Evolutionary conservation across 2,797 vertebrate species (phyloP), one percentile per base, ranked within the genome.

Genomic region (Bucorvus abyssinicus): DNA sequence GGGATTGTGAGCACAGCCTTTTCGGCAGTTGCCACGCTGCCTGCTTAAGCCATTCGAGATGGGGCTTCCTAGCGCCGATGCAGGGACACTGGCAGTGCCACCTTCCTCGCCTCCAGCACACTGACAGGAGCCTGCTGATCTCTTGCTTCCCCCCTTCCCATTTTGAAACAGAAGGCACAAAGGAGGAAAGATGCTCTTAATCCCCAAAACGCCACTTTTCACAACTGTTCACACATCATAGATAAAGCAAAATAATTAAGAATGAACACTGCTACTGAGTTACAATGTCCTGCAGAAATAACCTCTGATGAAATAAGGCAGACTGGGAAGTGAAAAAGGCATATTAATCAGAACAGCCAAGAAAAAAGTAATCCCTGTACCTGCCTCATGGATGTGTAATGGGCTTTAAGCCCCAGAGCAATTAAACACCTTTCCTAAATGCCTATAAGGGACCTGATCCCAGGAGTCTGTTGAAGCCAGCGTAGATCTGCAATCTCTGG

Each of bases 11-110:
- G 11, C 83, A 86, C 32, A 84, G 81, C 81, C 29, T 86, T 87
- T 56, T 76, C 27, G 4, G 75, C 93, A 94, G 75, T 82, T 87
- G 63, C 68, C 90, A 64, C 10, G 61, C 45, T 88, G 79, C 92
- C 79, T 79, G 49, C 86, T 74, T 87, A 94, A 92, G 96, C 71
- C 20, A 15, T 94, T 92, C n/a, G 47, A 90, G 89, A 93, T 11
- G 9, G 78, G 92, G 80, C 69, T 75, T 80, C 83, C 83, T 67
- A 45, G 64, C 3, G 3, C 30, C 27, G 44, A 55, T 8, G 40
- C 50, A 30, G 45, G 57, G 27, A 63, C 6, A 26, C 38, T 64
- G 78, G 27, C 74, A 76, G 22, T 34, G 50, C 34, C 76, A 52
- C 50, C 73, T 68, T 30, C 32, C 75, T 81, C 34, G 38, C 67